These are phyloP conservation scores for Apus apus DNA, from an alignment of 2,113 vertebrate genomes.

Conservation along the genomic window DNA sequence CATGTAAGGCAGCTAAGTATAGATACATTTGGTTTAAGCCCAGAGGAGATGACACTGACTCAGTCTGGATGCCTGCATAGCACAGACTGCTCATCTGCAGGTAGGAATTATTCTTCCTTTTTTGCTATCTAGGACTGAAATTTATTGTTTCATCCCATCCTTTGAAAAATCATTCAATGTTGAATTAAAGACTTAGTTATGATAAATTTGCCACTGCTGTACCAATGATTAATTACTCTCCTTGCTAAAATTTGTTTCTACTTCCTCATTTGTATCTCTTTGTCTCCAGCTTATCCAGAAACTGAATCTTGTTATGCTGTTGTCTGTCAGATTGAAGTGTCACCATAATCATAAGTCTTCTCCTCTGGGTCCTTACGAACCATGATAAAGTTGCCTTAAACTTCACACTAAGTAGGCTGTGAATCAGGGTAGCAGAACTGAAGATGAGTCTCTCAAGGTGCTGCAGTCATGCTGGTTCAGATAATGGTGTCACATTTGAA, in stretches of 20 bases:
- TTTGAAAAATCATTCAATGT: background rate
- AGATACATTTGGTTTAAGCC: background rate
- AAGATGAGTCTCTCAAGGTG: background rate
- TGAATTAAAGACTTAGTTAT: background rate
- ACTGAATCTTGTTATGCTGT: background rate
- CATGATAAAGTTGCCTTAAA: background rate
- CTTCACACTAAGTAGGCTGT: background rate
- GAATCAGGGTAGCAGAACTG: background rate
- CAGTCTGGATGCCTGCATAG: background rate
- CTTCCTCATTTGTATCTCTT: background rate
- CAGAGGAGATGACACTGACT: background rate
- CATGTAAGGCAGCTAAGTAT: background rate
- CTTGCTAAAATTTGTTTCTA: background rate
- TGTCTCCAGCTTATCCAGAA: background rate
- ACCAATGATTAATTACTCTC: background rate
- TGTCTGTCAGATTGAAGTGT: background rate
- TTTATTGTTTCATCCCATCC: background rate
- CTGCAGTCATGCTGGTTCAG: background rate
- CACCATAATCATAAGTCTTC: background rate
- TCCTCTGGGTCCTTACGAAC: background rate
- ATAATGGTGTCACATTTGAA: background rate
- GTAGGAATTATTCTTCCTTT: background rate
- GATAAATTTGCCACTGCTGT: background rate
- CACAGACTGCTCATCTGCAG: background rate
- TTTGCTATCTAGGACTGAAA: background rate